Evolutionary conservation across 2,888 invertebrate species (phyloP).

Genomic region (Plutella xylostella): DNA sequence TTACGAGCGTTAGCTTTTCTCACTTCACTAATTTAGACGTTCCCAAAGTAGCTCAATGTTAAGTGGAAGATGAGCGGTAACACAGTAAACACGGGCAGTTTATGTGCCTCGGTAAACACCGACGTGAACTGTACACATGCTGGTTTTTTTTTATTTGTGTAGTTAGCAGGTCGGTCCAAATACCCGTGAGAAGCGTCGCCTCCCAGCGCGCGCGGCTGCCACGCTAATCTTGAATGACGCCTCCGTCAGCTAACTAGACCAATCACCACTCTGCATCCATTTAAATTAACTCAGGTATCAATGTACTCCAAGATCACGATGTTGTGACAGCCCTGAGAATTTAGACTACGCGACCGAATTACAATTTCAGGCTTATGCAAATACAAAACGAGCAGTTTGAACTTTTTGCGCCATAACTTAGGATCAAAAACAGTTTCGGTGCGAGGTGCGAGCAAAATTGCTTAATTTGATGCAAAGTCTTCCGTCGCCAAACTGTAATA

Average conservation of each 20-base stretch:
- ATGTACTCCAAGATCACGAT: conserved; percentile 22
- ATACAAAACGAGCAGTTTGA: background rate
- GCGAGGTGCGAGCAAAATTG: background rate
- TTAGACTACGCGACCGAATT: background rate
- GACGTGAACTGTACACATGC: conserved; percentile 67
- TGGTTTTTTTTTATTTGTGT: conserved; percentile 63
- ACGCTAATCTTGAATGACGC: conserved; percentile 57
- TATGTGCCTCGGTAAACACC: conserved; percentile 60
- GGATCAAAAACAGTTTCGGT: too few relatives aligned
- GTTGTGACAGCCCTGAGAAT: background rate
- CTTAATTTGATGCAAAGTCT: conserved; percentile 6
- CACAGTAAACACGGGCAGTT: conserved; percentile 60
- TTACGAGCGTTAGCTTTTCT: conserved; percentile 64
- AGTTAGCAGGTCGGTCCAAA: conserved; percentile 55
- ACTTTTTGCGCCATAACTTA: too few relatives aligned
- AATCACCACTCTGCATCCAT: conserved; percentile 35
- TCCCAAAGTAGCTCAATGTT: conserved; percentile 62
- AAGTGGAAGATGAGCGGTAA: conserved; percentile 59
- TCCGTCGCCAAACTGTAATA: too few relatives aligned
- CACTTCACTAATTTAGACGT: conserved; percentile 67
- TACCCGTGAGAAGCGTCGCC: conserved; percentile 60
- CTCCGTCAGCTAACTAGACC: conserved; percentile 27
- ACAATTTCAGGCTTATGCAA: background rate
- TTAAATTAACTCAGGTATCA: conserved; percentile 33
- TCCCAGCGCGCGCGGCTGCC: conserved; percentile 23